These are phyloP conservation scores for Mesochorus sp. DNA, from an alignment of 2,888 invertebrate species.

Conservation along the genomic window DNA sequence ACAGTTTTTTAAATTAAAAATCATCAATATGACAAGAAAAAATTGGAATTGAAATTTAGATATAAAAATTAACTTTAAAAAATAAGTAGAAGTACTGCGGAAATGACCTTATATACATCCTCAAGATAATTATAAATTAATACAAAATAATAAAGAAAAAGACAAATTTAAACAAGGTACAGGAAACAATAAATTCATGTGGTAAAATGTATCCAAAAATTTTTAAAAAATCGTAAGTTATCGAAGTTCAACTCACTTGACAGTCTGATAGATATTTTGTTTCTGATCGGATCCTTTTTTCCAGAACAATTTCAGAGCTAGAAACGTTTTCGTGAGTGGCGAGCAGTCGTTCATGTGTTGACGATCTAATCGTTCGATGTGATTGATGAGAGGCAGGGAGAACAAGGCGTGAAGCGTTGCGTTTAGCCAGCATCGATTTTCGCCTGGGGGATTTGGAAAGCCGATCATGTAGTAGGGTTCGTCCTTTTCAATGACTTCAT, in stretches of 20 bases:
- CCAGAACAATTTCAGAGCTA: conserved; percentile 71
- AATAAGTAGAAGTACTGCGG: no score
- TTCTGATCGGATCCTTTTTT: conserved; percentile 66
- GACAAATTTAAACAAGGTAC: no score
- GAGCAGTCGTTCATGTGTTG: conserved; percentile 65
- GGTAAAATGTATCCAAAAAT: no score
- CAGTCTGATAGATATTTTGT: conserved; percentile 66
- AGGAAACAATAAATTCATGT: no score
- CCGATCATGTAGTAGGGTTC: conserved; percentile 72
- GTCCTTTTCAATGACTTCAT: conserved; percentile 33
- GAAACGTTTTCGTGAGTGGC: conserved; percentile 67
- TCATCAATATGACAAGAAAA: no score
- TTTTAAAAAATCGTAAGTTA: not conserved
- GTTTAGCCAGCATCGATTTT: conserved; percentile 78
- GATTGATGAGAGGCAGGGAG: conserved; percentile 71
- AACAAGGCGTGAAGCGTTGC: conserved; percentile 75
- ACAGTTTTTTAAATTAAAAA: no score
- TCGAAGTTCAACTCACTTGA: conserved; percentile 67
- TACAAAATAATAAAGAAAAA: no score
- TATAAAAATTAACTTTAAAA: no score
- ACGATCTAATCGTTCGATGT: conserved; percentile 66
- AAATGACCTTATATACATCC: no score
- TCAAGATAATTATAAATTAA: no score
- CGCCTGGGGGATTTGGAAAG: conserved; percentile 77
- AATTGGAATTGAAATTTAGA: no score